phyloP scores from a whole-genome alignment of 2,797 vertebrate species.

The Platyrinchus mystaceus region DNA sequence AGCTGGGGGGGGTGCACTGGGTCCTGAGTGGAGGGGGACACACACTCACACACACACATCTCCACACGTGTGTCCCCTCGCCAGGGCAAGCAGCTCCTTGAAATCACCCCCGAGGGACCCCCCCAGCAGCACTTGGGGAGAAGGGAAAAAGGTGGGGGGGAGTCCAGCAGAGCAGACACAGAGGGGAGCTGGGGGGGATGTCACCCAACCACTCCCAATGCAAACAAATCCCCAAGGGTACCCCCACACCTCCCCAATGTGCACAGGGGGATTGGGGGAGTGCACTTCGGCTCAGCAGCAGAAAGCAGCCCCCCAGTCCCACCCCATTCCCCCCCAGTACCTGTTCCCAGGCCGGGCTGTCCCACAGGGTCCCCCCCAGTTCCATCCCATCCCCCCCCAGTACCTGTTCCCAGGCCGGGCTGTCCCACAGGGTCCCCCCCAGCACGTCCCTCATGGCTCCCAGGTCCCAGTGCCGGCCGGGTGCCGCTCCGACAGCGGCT shows the following conservation, averaged over 20 bases:
- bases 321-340: not conserved
- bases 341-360: not conserved
- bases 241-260: not conserved
- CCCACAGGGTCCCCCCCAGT: not conserved
- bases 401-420: not conserved
- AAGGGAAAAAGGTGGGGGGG: not conserved
- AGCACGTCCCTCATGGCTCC: not conserved
- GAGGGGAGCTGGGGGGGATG: not conserved
- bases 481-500: accelerated
- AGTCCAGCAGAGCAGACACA: not conserved
- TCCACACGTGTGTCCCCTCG: not conserved
- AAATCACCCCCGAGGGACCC: not conserved
- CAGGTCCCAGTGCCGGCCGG: not conserved
- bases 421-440: not conserved
- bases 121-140: not conserved
- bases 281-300: not conserved
- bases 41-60: not conserved
- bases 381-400: not conserved
- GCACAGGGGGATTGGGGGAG: not conserved
- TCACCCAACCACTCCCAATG: accelerated
- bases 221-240: not conserved
- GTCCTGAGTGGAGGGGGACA: not conserved
- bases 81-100: not conserved
- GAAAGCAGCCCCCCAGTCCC: not conserved
- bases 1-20: not conserved